These are phyloP conservation scores for Diplolepis rosae DNA, from an alignment of 2,888 invertebrate species.

Conservation along the genomic window DNA sequence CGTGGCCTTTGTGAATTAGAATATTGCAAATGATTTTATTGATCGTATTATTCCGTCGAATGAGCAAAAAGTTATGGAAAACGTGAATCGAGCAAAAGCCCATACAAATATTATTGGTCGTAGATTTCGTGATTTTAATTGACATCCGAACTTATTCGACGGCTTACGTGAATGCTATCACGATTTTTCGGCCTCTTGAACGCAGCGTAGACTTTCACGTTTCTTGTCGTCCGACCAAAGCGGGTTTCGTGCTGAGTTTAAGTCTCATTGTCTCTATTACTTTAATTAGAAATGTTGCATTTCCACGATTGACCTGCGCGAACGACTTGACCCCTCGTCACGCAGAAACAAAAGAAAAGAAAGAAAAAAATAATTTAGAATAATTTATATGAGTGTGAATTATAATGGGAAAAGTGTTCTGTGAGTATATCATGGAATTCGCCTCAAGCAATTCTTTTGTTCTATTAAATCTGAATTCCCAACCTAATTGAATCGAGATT, in stretches of 20 bases:
- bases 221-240: constrained; percentile 36
- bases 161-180: constrained; percentile 43
- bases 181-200: constrained; percentile 44
- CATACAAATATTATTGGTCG: background rate
- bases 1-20: background rate
- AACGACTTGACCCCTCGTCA: constrained; percentile 34
- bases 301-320: constrained; percentile 34
- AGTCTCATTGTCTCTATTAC: constrained; percentile 28
- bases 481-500: background rate
- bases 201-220: constrained; percentile 45
- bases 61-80: constrained; percentile 24
- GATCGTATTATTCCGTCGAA: constrained; percentile 12
- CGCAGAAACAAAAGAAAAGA: constrained; percentile 10
- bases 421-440: too few species aligned
- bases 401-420: too few species aligned
- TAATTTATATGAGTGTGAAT: too few species aligned
- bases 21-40: constrained; percentile 26
- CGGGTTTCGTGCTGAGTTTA: background rate
- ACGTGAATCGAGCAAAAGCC: constrained; percentile 3
- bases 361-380: background rate
- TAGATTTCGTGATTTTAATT: constrained; percentile 27
- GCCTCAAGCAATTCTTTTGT: too few species aligned
- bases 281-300: constrained; percentile 43
- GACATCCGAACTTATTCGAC: constrained; percentile 25
- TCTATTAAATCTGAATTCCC: background rate